Conservation (phyloP, 2,113 vertebrate genomes). For the Stegastes partitus region DNA sequence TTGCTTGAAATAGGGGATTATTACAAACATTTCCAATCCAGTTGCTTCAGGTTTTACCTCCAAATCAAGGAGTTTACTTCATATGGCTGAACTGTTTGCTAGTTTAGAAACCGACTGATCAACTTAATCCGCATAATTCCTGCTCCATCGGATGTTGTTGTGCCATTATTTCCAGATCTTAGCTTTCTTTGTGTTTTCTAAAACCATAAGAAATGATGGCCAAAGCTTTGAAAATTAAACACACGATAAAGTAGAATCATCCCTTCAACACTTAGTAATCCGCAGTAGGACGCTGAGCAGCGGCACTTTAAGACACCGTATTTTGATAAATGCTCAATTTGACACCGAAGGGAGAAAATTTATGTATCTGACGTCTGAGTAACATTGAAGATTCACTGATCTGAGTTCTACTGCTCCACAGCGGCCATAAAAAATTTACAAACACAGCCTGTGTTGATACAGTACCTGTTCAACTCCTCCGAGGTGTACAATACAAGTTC, state of each 20-base stretch:
- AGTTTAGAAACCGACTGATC: background rate
- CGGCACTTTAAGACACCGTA: background rate
- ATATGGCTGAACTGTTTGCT: background rate
- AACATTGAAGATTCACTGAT: conserved; percentile 27
- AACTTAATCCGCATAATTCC: background rate
- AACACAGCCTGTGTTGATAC: conserved; percentile 46
- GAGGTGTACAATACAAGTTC: conserved; percentile 61
- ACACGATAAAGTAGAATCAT: background rate
- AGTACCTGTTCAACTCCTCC: conserved; percentile 62
- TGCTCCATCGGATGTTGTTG: background rate
- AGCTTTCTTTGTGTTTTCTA: too few relatives aligned
- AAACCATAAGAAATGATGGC: too few relatives aligned
- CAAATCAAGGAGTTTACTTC: background rate
- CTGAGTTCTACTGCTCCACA: conserved; percentile 29
- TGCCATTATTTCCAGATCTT: too few relatives aligned
- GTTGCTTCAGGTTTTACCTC: too few relatives aligned
- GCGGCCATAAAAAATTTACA: conserved; percentile 66
- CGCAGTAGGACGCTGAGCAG: background rate
- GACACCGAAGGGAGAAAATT: conserved; percentile 25
- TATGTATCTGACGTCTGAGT: conserved; percentile 3
- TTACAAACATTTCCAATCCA: background rate
- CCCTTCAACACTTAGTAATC: background rate
- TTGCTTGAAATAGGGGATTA: background rate
- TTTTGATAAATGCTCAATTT: conserved; percentile 29
- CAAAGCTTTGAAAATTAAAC: background rate